phyloP scores from a whole-genome alignment of 2,797 vertebrate species.

The Esox masquinongy region DNA sequence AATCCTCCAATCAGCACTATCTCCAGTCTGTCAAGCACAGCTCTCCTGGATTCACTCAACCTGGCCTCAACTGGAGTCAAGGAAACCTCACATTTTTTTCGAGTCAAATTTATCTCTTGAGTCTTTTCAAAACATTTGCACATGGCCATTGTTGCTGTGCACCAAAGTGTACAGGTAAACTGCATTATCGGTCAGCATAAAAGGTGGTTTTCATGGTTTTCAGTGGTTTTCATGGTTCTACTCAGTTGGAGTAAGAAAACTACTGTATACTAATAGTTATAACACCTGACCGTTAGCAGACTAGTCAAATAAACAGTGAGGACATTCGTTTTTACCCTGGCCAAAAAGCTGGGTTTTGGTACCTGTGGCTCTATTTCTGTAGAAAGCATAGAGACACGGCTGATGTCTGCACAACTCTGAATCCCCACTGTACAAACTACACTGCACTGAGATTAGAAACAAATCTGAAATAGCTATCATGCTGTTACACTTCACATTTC shows the following conservation, averaged over 20 bases:
- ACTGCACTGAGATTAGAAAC: constrained; percentile 60
- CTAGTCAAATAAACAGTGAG: constrained; percentile 36
- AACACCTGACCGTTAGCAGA: constrained; percentile 22
- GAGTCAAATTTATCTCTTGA: too few relatives aligned
- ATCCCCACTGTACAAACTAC: constrained; percentile 52
- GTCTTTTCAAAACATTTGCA: too few relatives aligned
- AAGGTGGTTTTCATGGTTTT: too few relatives aligned
- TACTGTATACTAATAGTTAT: not conserved
- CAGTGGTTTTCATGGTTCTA: constrained; percentile 23
- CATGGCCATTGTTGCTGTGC: not conserved
- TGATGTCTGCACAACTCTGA: constrained; percentile 47
- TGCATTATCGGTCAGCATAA: constrained; percentile 32
- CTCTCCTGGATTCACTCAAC: not conserved
- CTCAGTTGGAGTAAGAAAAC: not conserved
- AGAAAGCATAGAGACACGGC: constrained; percentile 24
- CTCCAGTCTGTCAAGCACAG: constrained; percentile 37
- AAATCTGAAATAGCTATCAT: constrained; percentile 62
- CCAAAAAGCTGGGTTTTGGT: constrained; percentile 31
- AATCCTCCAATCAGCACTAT: constrained; percentile 52
- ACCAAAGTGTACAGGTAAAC: constrained; percentile 21
- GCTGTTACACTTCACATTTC: constrained; percentile 63
- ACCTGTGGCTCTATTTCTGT: constrained; percentile 41
- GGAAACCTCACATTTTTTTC: not conserved
- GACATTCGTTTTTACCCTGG: constrained; percentile 15
- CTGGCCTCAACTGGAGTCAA: constrained; percentile 11